phyloP scores from a whole-genome alignment of 2,113 vertebrate genomes.

The Cheirogaleus medius region DNA sequence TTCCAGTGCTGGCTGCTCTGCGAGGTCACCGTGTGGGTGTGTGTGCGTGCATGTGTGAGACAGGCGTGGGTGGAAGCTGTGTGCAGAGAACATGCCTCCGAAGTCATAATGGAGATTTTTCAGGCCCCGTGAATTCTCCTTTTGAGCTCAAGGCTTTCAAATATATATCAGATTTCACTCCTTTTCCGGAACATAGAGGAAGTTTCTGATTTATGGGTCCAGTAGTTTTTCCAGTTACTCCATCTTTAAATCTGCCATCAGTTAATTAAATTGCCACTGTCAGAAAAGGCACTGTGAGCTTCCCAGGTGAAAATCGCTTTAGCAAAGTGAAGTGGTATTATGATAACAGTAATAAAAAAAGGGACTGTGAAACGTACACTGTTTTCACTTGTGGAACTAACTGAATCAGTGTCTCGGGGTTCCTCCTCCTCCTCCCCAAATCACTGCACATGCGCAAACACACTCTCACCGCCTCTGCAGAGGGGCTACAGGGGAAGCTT shows the following conservation, averaged over 20 bases:
- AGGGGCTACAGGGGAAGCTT: neutral
- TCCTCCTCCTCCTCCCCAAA: neutral
- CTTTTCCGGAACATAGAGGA: constrained; percentile 40
- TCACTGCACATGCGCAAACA: fast-evolving
- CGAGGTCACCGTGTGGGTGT: neutral
- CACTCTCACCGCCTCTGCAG: neutral
- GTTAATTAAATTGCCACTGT: constrained; percentile 36
- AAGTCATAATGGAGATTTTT: neutral
- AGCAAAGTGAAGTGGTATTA: neutral
- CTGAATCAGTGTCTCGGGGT: neutral
- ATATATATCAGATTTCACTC: constrained; percentile 40
- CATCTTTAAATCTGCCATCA: constrained; percentile 54
- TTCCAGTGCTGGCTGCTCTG: neutral
- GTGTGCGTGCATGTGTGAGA: neutral
- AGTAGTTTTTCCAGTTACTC: constrained; percentile 51
- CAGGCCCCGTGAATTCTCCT: constrained; percentile 13
- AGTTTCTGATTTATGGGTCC: constrained; percentile 68
- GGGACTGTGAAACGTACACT: neutral
- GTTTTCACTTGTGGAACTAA: neutral
- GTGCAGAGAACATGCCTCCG: neutral
- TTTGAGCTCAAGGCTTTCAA: constrained; percentile 48
- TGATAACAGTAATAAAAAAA: neutral
- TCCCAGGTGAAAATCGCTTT: constrained; percentile 47
- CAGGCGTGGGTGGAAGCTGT: neutral
- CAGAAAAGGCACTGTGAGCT: constrained; percentile 1